Evolutionary conservation across 2,113 vertebrate species (phyloP), one percentile per base, ranked within the genome.

Genomic region (Columba livia): DNA sequence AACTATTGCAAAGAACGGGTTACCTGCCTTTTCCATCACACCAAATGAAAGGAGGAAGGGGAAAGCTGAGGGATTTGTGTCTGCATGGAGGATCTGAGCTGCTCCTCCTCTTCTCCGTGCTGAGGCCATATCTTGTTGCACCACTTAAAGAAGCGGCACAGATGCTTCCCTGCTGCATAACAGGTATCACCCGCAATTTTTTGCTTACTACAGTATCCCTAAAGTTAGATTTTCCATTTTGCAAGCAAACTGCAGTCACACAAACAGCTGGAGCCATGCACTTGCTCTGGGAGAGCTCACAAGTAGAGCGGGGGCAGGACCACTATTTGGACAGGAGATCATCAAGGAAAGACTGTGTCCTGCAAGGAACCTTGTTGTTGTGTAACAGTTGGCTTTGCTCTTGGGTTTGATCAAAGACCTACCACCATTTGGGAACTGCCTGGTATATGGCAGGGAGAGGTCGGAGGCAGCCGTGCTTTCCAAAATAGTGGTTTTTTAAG

Each of bases 41-140:
- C 17, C 18, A 34, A 57, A 32, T 10, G 12, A 50, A 48, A 64
- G 15, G 24, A 81, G 18, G 51, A 79, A 26, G 0, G 2, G 47
- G 66, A 34, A 15, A 40, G 11, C 21, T 3, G 2, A 48, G 25
- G 24, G 25, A 58, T 60, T 79, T 0, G 0, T 14, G 47, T 38
- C 26, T 34, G 36, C 17, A 10, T 34, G 47, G 56, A 50, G 29
- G 25, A 48, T 28, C 44, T 23, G 51, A 58, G 29, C 57, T 51
- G 54, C n/a, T 70, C 21, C n/a, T 62, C 64, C 34, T 28, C 58
- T 73, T 65, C 60, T 81, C 69, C 38, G 18, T 53, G 61, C 32
- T 67, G 40, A 0, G 1, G 17, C n/a, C 0, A 0, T 67, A 16
- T 53, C 28, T n/a, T 48, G 32, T 31, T 20, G 26, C 28, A n/a